phyloP scores from a whole-genome alignment of 2,888 invertebrate species.

The Idaea dimidiata region DNA sequence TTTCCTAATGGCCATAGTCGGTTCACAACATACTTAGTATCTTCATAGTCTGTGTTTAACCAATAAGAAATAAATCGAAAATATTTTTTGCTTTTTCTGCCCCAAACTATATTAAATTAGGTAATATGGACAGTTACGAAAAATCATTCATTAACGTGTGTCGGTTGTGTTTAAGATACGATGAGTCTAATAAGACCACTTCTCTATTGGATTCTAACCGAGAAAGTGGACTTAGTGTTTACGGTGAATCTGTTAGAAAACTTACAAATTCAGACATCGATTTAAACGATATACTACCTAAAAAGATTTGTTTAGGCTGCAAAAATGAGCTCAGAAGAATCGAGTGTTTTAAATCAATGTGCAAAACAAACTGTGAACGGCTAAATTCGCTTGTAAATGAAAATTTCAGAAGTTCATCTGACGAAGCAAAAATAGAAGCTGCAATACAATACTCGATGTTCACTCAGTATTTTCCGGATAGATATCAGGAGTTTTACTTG shows the following conservation, averaged over 20 bases:
- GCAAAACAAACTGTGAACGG: slow-evolving; percentile 52
- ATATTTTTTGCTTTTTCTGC: too few species aligned
- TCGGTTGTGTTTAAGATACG: slow-evolving; percentile 55
- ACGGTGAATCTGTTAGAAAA: slow-evolving; percentile 49
- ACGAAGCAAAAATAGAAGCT: slow-evolving; percentile 29
- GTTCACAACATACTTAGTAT: too few species aligned
- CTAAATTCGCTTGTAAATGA: slow-evolving; percentile 34
- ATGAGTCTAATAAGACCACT: slow-evolving; percentile 46
- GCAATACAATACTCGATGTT: slow-evolving; percentile 49
- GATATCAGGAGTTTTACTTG: slow-evolving; percentile 12
- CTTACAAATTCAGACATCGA: slow-evolving; percentile 50
- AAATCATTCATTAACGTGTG: slow-evolving; percentile 55
- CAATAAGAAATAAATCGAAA: too few species aligned
- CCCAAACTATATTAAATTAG: too few species aligned
- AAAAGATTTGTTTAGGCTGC: slow-evolving; percentile 57
- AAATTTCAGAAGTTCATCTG: slow-evolving; percentile 17
- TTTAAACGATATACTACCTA: slow-evolving; percentile 51
- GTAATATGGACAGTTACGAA: too few species aligned
- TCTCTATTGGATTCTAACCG: slow-evolving; percentile 47
- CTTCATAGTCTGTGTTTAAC: too few species aligned
- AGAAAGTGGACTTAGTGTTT: slow-evolving; percentile 49
- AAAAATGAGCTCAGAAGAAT: slow-evolving; percentile 53
- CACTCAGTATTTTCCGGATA: slow-evolving; percentile 38
- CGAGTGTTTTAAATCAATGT: slow-evolving; percentile 58
- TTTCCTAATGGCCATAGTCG: too few species aligned